A percentile compares a stretch with the other conserved stretches of the same genome.
Evolutionary conservation across 2,113 vertebrate species (phyloP).

Genomic region (Lagopus muta): DNA sequence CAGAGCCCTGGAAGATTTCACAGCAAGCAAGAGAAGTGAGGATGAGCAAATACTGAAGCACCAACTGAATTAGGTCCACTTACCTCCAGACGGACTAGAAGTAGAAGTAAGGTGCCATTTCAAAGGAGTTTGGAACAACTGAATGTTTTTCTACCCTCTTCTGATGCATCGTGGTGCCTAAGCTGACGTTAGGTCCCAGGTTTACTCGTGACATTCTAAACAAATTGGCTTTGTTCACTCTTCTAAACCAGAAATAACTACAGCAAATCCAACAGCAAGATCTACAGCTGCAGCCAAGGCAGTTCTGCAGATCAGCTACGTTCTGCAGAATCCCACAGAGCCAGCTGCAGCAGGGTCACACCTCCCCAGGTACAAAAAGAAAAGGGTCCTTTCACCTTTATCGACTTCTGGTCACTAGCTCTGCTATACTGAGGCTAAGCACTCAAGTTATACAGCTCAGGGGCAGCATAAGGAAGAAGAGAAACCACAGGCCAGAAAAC

Average conservation of each 20-base stretch:
- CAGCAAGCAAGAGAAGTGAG: neutral
- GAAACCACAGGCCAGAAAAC: neutral
- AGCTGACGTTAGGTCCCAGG: neutral
- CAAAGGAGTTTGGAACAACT: neutral
- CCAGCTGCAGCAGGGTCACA: neutral
- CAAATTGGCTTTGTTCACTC: neutral
- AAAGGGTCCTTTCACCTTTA: neutral
- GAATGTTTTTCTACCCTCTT: neutral
- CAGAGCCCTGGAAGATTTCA: slow-evolving; percentile 51
- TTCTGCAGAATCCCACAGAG: neutral
- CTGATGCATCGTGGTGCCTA: neutral
- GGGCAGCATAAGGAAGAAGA: fast-evolving
- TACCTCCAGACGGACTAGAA: neutral
- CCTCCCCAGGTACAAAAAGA: fast-evolving
- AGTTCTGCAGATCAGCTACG: neutral
- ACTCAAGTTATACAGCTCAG: neutral
- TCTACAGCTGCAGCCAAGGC: neutral
- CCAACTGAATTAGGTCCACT: neutral
- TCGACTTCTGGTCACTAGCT: neutral
- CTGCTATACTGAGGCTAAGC: neutral
- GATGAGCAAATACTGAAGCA: slow-evolving; percentile 32
- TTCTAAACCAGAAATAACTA: neutral
- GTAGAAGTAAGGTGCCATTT: neutral
- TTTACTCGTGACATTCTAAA: neutral
- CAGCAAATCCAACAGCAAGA: neutral